Evolutionary conservation across 1,140 invertebrate genomes (phyloP).

Genomic region (Zaprionus gabonicus): DNA sequence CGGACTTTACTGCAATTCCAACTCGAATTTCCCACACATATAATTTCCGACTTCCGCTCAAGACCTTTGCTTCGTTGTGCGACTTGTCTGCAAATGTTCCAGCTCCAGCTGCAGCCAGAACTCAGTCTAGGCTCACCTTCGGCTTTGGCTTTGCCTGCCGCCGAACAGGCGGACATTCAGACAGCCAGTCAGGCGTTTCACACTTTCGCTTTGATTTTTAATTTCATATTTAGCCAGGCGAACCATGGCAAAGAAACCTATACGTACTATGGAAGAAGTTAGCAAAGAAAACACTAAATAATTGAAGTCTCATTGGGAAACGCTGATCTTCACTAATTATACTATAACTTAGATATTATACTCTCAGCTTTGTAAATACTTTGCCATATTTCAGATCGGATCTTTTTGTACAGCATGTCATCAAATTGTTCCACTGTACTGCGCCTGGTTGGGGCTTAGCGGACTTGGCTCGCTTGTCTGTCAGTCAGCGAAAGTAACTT

Average conservation of each 20-base stretch:
- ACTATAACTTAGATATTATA: too few species aligned
- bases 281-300: neutral
- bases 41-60: slow-evolving; percentile 71
- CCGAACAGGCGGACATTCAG: slow-evolving; percentile 46
- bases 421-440: slow-evolving; percentile 44
- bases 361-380: too few species aligned
- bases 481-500: slow-evolving; percentile 81
- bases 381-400: neutral
- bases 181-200: slow-evolving; percentile 61
- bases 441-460: slow-evolving; percentile 43
- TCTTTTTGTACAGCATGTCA: neutral
- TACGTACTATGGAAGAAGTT: neutral
- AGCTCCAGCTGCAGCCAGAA: slow-evolving; percentile 30
- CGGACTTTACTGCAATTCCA: slow-evolving; percentile 2
- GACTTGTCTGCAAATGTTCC: slow-evolving; percentile 70
- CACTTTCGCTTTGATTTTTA: slow-evolving; percentile 81
- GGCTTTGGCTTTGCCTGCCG: slow-evolving; percentile 39
- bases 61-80: slow-evolving; percentile 69
- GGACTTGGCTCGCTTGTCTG: slow-evolving; percentile 72
- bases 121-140: slow-evolving; percentile 15
- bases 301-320: neutral
- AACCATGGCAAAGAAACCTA: slow-evolving; percentile 10
- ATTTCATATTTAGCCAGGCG: slow-evolving; percentile 78
- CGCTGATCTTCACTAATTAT: too few species aligned
- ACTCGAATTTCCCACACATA: slow-evolving; percentile 16